These are phyloP conservation scores for Phragmatobia fuliginosa DNA, from an alignment of 2,888 invertebrate species.

Conservation along the genomic window DNA sequence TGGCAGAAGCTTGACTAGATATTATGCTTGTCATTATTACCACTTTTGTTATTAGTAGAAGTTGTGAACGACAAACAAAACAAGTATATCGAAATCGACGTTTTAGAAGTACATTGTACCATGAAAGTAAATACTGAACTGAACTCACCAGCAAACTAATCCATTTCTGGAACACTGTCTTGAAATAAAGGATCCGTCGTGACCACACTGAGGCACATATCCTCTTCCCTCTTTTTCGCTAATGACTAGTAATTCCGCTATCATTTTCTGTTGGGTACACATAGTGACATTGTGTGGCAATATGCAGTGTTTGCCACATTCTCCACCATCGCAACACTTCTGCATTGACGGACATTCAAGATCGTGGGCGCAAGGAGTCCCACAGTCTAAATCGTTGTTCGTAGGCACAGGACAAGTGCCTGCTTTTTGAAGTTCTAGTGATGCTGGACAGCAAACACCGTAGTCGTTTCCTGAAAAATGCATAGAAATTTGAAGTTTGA, in stretches of 20 bases:
- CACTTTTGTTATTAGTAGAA: not conserved
- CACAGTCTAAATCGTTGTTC: slow-evolving; percentile 83
- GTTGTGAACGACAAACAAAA: not conserved
- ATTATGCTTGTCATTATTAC: too few relatives aligned
- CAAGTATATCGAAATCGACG: not conserved
- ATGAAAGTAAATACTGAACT: not conserved
- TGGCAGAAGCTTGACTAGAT: too few relatives aligned
- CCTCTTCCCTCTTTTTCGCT: slow-evolving; percentile 93
- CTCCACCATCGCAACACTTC: slow-evolving; percentile 92
- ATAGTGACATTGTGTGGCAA: slow-evolving; percentile 92
- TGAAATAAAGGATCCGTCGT: slow-evolving; percentile 90
- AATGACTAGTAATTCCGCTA: slow-evolving; percentile 91
- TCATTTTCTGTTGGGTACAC: slow-evolving; percentile 92
- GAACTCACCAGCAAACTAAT: slow-evolving; percentile 91
- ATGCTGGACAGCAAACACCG: slow-evolving; percentile 95
- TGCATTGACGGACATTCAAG: slow-evolving; percentile 93
- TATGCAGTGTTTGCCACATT: slow-evolving; percentile 91
- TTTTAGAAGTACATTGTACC: not conserved
- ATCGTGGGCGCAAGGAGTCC: slow-evolving; percentile 91
- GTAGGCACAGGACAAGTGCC: slow-evolving; percentile 90
- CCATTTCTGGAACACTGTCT: slow-evolving; percentile 94
- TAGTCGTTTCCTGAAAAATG: slow-evolving; percentile 90
- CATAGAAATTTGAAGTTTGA: not conserved
- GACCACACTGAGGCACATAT: slow-evolving; percentile 93
- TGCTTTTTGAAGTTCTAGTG: slow-evolving; percentile 91